Evolutionary conservation across 2,113 vertebrate species (phyloP).

Genomic region (Choloepus hoffmanni): DNA sequence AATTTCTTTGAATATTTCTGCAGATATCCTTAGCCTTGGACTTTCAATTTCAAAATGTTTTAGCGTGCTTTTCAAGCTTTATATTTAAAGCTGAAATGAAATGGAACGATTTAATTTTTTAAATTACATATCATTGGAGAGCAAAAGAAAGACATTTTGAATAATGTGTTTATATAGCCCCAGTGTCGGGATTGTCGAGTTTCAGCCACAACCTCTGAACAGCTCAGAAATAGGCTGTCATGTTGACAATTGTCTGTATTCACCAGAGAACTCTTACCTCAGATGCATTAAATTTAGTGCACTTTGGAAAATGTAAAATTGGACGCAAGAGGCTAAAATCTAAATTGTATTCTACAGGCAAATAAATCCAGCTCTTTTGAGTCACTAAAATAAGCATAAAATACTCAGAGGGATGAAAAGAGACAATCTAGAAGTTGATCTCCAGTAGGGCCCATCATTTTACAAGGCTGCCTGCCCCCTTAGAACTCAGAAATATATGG

Average conservation of each 20-base stretch:
- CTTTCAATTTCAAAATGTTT: conserved; percentile 22
- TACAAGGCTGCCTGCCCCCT: background rate
- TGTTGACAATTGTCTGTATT: conserved; percentile 71
- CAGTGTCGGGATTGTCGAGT: conserved; percentile 38
- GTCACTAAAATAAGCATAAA: conserved; percentile 63
- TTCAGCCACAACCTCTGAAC: conserved; percentile 49
- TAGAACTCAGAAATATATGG: conserved; percentile 26
- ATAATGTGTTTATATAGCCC: background rate
- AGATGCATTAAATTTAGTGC: conserved; percentile 78
- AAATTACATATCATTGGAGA: conserved; percentile 23
- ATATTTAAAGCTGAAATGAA: conserved; percentile 21
- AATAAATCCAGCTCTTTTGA: conserved; percentile 61
- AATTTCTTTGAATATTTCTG: conserved; percentile 29
- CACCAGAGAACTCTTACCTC: conserved; percentile 74
- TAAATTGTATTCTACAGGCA: conserved; percentile 72
- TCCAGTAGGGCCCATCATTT: background rate
- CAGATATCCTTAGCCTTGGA: background rate
- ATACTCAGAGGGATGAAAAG: conserved; percentile 36
- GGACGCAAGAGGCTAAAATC: conserved; percentile 59
- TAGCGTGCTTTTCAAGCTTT: conserved; percentile 30
- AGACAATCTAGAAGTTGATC: conserved; percentile 50
- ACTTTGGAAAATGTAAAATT: conserved; percentile 79
- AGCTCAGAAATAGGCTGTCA: conserved; percentile 58
- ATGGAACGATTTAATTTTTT: background rate
- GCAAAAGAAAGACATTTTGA: conserved; percentile 26